Percentiles rank a stretch among this genome's conserved stretches.
Evolutionary conservation across 2,888 invertebrate genomes (phyloP).

Genomic region (Lumbricus terrestris): DNA sequence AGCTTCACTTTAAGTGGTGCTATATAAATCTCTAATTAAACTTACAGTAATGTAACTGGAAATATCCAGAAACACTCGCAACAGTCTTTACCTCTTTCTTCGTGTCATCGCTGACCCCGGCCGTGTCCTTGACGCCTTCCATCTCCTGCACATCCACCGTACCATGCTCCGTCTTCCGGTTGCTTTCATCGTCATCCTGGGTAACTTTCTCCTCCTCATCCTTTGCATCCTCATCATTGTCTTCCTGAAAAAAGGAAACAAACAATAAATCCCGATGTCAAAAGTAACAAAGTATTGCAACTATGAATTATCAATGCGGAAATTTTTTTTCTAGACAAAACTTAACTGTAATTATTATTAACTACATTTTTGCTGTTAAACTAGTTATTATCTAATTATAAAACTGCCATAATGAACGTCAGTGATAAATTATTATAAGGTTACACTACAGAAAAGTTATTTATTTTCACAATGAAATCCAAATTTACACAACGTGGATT

Average conservation of each 20-base stretch:
- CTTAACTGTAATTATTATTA: too few relatives aligned
- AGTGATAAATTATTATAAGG: too few relatives aligned
- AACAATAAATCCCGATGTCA: neutral
- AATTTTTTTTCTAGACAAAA: neutral
- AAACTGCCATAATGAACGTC: too few relatives aligned
- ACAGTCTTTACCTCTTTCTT: constrained; percentile 4
- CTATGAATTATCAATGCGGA: neutral
- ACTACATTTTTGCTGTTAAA: too few relatives aligned
- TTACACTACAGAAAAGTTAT: too few relatives aligned
- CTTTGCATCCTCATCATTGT: neutral
- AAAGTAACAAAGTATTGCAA: neutral
- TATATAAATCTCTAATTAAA: neutral
- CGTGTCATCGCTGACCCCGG: neutral
- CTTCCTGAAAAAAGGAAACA: neutral
- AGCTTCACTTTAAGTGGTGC: neutral
- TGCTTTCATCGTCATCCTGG: neutral
- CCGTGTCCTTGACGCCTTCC: constrained; percentile 5
- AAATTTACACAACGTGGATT: too few relatives aligned
- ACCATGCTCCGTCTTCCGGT: constrained; percentile 12
- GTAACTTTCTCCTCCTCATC: constrained; percentile 13
- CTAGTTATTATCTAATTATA: too few relatives aligned
- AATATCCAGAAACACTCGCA: neutral
- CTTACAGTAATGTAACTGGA: neutral
- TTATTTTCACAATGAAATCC: too few relatives aligned
- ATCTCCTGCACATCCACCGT: constrained; percentile 18